Evolutionary conservation across 2,797 vertebrate genomes (phyloP).

Genomic region (Rachycentron canadum): DNA sequence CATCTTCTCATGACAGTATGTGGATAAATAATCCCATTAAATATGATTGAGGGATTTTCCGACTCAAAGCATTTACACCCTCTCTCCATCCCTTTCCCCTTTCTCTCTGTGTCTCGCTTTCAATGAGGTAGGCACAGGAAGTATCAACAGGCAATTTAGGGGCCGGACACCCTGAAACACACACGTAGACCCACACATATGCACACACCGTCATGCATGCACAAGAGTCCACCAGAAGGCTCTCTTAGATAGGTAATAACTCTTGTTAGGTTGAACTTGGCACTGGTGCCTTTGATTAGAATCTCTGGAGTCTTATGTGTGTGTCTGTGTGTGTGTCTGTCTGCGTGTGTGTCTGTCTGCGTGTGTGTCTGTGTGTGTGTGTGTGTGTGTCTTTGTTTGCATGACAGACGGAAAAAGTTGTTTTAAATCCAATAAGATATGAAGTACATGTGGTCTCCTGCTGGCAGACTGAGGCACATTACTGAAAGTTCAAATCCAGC

Average conservation of each 20-base stretch:
- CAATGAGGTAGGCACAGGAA: slow-evolving; percentile 77
- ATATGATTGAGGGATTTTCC: slow-evolving; percentile 82
- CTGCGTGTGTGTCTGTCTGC: background rate
- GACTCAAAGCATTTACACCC: slow-evolving; percentile 69
- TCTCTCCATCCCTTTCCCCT: slow-evolving; percentile 37
- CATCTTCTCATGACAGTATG: slow-evolving; percentile 71
- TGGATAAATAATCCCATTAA: slow-evolving; percentile 83
- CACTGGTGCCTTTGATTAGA: slow-evolving; percentile 57
- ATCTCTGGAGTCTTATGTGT: slow-evolving; percentile 42
- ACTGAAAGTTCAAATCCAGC: slow-evolving; percentile 53
- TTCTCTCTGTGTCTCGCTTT: slow-evolving; percentile 52
- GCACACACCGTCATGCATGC: slow-evolving; percentile 9
- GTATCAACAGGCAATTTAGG: slow-evolving; percentile 78
- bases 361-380: slow-evolving; percentile 14
- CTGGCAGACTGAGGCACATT: slow-evolving; percentile 31
- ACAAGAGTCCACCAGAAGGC: slow-evolving; percentile 62
- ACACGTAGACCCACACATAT: slow-evolving; percentile 9
- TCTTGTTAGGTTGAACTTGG: slow-evolving; percentile 64
- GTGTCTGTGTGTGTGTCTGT: slow-evolving; percentile 12
- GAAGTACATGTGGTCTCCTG: slow-evolving; percentile 49
- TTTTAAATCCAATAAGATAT: slow-evolving; percentile 68
- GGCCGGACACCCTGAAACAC: slow-evolving; percentile 59
- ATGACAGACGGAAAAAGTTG: slow-evolving; percentile 58
- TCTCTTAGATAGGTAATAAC: slow-evolving; percentile 67
- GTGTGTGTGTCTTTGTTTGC: slow-evolving; percentile 8